These are phyloP conservation scores for Lathamus discolor DNA, from an alignment of 2,113 vertebrate genomes.

Conservation along the genomic window DNA sequence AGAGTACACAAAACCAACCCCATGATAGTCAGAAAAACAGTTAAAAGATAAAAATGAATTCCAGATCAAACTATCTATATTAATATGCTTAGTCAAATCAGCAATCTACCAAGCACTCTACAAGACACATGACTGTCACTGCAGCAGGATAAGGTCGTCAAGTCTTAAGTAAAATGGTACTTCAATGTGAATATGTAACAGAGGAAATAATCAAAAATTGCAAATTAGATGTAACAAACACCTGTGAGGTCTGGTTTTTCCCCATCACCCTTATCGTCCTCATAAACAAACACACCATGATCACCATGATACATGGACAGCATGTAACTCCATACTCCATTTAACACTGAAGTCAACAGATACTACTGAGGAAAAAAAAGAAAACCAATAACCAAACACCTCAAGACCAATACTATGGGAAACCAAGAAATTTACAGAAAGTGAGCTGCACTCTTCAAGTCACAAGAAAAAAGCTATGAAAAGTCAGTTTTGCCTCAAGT, in stretches of 20 bases:
- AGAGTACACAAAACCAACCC: background rate
- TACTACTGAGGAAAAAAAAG: background rate
- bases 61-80: background rate
- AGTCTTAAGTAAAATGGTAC: background rate
- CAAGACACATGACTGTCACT: background rate
- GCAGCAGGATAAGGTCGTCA: background rate
- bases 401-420: background rate
- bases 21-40: background rate
- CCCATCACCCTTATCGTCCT: rapidly evolving
- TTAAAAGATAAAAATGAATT: background rate
- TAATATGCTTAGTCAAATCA: background rate
- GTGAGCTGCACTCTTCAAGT: background rate
- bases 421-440: background rate
- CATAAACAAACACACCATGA: background rate
- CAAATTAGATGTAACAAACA: background rate
- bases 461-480: background rate
- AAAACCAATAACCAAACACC: background rate
- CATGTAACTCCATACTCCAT: background rate
- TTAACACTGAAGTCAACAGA: background rate
- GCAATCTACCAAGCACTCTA: background rate
- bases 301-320: background rate
- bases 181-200: background rate
- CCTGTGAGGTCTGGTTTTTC: background rate
- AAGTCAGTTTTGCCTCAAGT: background rate
- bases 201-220: background rate